phyloP scores from a whole-genome alignment of 2,888 invertebrate genomes.

The Keiferia lycopersicella region DNA sequence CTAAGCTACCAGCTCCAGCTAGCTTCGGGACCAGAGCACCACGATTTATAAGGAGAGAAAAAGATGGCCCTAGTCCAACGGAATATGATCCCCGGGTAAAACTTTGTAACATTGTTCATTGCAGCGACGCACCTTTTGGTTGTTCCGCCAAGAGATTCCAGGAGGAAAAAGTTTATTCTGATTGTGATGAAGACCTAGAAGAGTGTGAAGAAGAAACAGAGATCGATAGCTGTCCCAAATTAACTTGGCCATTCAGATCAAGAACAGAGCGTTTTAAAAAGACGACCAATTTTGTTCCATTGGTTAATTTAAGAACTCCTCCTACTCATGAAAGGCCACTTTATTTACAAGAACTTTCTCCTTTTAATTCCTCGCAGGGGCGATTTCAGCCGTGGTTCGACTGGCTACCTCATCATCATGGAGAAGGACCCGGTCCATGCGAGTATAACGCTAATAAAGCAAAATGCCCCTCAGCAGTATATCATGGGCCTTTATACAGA shows the following conservation, averaged over 20 bases:
- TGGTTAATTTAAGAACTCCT: conserved; percentile 48
- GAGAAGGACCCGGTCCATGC: conserved; percentile 56
- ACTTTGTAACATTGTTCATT: conserved; percentile 44
- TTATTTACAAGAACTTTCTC: conserved; percentile 49
- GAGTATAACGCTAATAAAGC: conserved; percentile 52
- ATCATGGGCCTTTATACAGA: conserved; percentile 55
- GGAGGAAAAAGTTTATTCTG: conserved; percentile 36
- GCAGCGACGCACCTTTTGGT: conserved; percentile 56
- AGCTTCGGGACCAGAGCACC: conserved; percentile 58
- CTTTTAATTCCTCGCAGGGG: conserved; percentile 61
- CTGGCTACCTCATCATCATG: conserved; percentile 55
- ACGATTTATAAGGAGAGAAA: conserved; percentile 52
- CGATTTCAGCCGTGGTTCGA: conserved; percentile 65
- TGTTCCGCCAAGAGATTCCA: conserved; percentile 55
- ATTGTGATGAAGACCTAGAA: conserved; percentile 34
- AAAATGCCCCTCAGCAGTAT: conserved; percentile 54
- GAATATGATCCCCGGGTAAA: conserved; percentile 46
- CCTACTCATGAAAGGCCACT: conserved; percentile 33
- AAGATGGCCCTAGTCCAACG: conserved; percentile 62
- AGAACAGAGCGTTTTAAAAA: conserved; percentile 58
- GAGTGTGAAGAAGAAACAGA: conserved; percentile 30
- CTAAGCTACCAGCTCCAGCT: conserved; percentile 50
- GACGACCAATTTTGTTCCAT: conserved; percentile 48
- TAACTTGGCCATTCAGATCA: conserved; percentile 64
- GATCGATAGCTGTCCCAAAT: conserved; percentile 37